Base-by-base conservation (phyloP, 2,797 vertebrate genomes). In the Alca torda region DNA sequence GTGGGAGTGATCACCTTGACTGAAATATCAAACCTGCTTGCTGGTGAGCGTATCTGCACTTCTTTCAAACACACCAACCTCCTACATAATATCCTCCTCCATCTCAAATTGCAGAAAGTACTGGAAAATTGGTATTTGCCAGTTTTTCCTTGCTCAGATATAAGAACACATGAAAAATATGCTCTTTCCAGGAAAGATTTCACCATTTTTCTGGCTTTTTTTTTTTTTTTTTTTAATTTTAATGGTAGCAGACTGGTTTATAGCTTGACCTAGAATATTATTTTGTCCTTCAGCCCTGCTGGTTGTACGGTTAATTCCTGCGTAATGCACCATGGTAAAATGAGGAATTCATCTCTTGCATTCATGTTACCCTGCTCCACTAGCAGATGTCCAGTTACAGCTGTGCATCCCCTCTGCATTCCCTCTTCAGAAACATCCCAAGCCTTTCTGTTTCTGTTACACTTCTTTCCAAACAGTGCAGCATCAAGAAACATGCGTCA, bases 401-500 rank as follows among this genome's bases (percentile, higher is more conserved):
- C 86, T 96, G 89, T 63, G 51, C 37, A 83, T 84, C n/a, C 51
- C 39, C 70, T 79, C 78, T 77, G 33, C 18, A 37, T 60, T 94
- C 84, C 20, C 28, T 64, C 51, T 76, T 65, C 53, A 79, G 46
- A 94, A 93, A 33, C 64, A 89, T 73, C 56, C 60, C 72, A 80
- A 80, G 23, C 13, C n/a, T 93, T 87, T 90, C 72, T 96, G 75
- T 95, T 96, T 91, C 84, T 92, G 64, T 92, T 89, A 80, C 72
- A 57, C 84, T 84, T 93, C 56, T 89, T 89, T 89, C 89, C 88
- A 90, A 95, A 92, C 78, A 85, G 56, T 60, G 53, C 41, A 73
- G 81, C 81, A 90, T 74, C 75, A 85, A 95, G 84, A 77, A 93
- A 90, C 51, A 84, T 74, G 83, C 23, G 12, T 74, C 89, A 84